Evolutionary conservation across 1,140 invertebrate genomes (phyloP).

Genomic region (Drosophila kanapiae): DNA sequence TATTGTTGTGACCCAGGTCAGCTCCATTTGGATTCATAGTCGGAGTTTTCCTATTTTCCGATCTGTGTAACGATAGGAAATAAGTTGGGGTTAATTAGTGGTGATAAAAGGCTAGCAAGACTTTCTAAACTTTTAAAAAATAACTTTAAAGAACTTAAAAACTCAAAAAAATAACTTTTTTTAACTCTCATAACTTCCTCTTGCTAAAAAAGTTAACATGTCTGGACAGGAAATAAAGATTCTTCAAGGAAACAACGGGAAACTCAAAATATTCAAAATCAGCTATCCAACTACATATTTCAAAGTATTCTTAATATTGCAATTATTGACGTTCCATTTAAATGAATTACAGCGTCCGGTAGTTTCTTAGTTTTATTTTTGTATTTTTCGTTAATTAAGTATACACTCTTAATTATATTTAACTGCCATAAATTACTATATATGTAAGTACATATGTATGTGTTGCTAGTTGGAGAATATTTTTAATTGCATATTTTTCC

Average conservation of each 20-base stretch:
- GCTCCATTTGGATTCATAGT: conserved; percentile 39
- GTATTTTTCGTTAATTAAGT: neutral
- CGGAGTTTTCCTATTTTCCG: conserved; percentile 18
- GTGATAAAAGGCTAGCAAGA: neutral
- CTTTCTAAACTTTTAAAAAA: neutral
- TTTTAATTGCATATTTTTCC: conserved; percentile 15
- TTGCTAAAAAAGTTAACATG: neutral
- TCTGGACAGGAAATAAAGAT: neutral
- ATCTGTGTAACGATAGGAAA: neutral
- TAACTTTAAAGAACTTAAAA: too few relatives aligned
- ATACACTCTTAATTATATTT: neutral
- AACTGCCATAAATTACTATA: neutral
- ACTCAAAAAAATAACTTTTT: too few relatives aligned
- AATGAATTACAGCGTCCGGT: neutral
- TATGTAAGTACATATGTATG: neutral
- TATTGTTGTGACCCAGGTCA: conserved; percentile 35
- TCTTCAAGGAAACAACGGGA: neutral
- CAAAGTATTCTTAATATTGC: neutral
- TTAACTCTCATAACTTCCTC: too few relatives aligned
- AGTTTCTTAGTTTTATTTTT: neutral
- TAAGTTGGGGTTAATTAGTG: neutral
- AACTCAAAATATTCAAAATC: neutral
- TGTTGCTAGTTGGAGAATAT: neutral
- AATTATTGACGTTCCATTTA: neutral
- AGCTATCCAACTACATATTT: too few relatives aligned